Conservation (phyloP, 1,140 invertebrate genomes). For the Samia ricini region DNA sequence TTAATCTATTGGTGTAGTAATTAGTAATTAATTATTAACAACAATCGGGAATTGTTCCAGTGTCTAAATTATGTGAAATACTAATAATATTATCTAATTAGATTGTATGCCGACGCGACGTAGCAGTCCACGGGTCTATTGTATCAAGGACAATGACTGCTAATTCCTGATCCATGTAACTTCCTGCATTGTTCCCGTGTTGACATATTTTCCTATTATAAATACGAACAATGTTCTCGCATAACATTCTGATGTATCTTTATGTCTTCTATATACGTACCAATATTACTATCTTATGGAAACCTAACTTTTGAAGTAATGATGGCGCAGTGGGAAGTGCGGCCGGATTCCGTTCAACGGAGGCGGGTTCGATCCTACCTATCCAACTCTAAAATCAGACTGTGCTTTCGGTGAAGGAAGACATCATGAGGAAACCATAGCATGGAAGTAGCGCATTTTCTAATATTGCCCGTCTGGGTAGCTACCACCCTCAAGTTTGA, state of each 20-base stretch:
- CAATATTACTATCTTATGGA: no score
- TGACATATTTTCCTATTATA: constrained; percentile 75
- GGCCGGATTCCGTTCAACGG: no score
- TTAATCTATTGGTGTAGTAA: background rate
- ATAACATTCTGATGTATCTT: constrained; percentile 3
- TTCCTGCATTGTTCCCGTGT: constrained; percentile 69
- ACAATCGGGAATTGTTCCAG: background rate
- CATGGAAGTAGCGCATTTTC: no score
- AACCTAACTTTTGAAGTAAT: no score
- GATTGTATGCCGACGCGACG: constrained; percentile 24
- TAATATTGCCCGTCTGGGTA: no score
- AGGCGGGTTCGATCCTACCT: no score
- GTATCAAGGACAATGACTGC: constrained; percentile 65
- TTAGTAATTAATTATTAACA: background rate
- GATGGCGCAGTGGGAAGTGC: no score
- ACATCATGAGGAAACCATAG: no score
- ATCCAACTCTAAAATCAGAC: no score
- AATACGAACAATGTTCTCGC: constrained; percentile 58
- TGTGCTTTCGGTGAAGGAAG: no score
- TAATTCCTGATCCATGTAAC: constrained; percentile 74
- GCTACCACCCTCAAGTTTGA: no score
- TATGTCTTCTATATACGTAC: background rate
- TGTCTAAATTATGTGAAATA: constrained; percentile 22
- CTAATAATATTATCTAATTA: constrained; percentile 69
- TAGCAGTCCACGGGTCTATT: constrained; percentile 43